Conservation (phyloP, 2,113 vertebrate species). For the Amblyopsis rosae region DNA sequence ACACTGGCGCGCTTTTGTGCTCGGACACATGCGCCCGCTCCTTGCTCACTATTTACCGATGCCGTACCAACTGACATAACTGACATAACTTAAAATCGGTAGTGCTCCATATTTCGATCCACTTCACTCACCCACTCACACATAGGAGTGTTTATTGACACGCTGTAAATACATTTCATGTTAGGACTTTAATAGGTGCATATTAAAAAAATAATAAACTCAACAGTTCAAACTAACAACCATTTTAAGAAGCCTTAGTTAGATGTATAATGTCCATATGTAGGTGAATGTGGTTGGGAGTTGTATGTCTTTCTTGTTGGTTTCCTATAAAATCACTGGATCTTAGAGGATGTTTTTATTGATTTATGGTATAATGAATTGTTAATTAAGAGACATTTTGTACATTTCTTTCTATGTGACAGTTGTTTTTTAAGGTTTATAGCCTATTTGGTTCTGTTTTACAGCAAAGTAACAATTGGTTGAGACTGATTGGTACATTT, state of each 20-base stretch:
- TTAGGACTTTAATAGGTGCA: constrained; percentile 35
- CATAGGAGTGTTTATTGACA: constrained; percentile 29
- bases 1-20: neutral
- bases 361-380: too few relatives aligned
- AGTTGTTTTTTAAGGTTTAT: constrained; percentile 56
- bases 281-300: constrained; percentile 26
- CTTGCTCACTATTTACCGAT: constrained; percentile 54
- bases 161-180: constrained; percentile 54
- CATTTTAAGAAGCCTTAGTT: constrained; percentile 20
- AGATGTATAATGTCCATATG: too few relatives aligned
- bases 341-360: constrained; percentile 25
- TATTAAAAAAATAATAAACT: constrained; percentile 25
- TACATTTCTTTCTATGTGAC: constrained; percentile 19
- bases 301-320: constrained; percentile 23
- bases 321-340: constrained; percentile 66
- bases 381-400: too few relatives aligned
- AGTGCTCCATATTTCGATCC: constrained; percentile 45
- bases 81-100: constrained; percentile 42
- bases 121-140: constrained; percentile 52
- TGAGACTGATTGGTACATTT: constrained; percentile 33
- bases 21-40: neutral
- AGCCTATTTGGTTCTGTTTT: constrained; percentile 64
- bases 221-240: constrained; percentile 28
- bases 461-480: constrained; percentile 34
- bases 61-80: constrained; percentile 20